These are phyloP conservation scores for Drosophila pachea DNA, from an alignment of 1,140 invertebrate genomes.

Conservation along the genomic window DNA sequence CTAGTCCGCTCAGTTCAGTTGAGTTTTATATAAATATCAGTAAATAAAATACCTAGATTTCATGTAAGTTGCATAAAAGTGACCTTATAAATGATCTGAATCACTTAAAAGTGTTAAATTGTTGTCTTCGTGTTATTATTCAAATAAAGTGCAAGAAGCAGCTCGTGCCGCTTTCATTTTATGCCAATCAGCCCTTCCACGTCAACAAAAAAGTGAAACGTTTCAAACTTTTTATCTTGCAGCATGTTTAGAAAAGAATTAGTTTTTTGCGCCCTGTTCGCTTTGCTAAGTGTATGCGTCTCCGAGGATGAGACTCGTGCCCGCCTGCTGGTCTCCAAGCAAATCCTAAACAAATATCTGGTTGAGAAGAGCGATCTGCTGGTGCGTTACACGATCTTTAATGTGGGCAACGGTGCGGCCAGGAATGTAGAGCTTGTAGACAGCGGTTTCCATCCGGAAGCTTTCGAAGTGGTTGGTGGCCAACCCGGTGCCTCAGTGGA, in stretches of 20 bases:
- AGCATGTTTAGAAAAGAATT: slow-evolving; percentile 71
- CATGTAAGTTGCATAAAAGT: slow-evolving; percentile 57
- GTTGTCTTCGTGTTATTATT: slow-evolving; percentile 16
- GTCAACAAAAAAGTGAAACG: slow-evolving; percentile 72
- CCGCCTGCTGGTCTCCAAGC: slow-evolving; percentile 89
- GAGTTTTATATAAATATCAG: slow-evolving; percentile 43
- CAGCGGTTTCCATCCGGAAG: slow-evolving; percentile 92
- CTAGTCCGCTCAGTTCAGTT: slow-evolving; percentile 8
- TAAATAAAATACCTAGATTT: slow-evolving; percentile 40
- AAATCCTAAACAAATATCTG: slow-evolving; percentile 97
- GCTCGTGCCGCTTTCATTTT: slow-evolving; percentile 10
- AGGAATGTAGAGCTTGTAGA: slow-evolving; percentile 93
- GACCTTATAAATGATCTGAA: background rate
- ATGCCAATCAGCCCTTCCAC: slow-evolving; percentile 60
- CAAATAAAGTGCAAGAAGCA: background rate
- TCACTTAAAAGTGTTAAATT: background rate
- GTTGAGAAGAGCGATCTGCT: slow-evolving; percentile 99
- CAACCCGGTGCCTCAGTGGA: slow-evolving; percentile 90
- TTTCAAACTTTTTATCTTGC: slow-evolving; percentile 21
- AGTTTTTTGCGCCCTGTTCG: slow-evolving; percentile 60
- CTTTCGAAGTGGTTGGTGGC: slow-evolving; percentile 92
- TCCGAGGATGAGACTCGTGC: slow-evolving; percentile 85
- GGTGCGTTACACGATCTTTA: slow-evolving; percentile 93
- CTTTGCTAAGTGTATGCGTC: slow-evolving; percentile 58
- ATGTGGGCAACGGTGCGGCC: slow-evolving; percentile 92